Base-by-base conservation (phyloP, 2,113 vertebrate genomes). In the Atlantisia rogersi region DNA sequence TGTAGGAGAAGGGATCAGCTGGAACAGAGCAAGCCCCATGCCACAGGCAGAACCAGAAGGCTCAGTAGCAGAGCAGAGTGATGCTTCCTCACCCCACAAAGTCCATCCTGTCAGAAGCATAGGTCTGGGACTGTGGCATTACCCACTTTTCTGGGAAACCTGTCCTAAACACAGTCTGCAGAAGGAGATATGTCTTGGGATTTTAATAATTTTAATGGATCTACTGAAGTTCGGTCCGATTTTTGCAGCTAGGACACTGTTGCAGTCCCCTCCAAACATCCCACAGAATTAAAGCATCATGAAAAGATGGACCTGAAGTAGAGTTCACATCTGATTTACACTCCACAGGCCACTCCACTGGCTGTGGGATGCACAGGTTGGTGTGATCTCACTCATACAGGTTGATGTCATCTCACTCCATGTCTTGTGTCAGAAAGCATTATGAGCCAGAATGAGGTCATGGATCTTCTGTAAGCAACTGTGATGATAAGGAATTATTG, bases 21-120 rank as follows among this genome's bases (percentile, higher is more conserved):
- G 35, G 11, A 85, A 69, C 25, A 52, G 3, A 69, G 32, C 29
- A 53, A 85, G 48, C 4, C 9, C 10, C 3, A 15, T 0, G 0
- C 7, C 0, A 2, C 42, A 65, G 53, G 15, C 18, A 77, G n/a
- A 65, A 60, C 50, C 2, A 0, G 0, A 31, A 52, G 40, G 6
- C 25, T 76, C 28, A 42, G 39, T 7, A 59, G 48, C 37, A 80
- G 14, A 68, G 35, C 6, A 18, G 14, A 13, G 12, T 9, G 1
- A 46, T 19, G 7, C n/a, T 80, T 35, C 4, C 40, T 80, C 32
- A 82, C 11, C 16, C 32, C 25, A 73, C 4, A 8, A 53, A 76
- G 12, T 77, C 56, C 35, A 52, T 31, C 21, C 4, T 39, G 4
- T 52, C 32, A 60, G 26, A 17, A 60, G 3, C 2, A 4, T n/a